phyloP scores from a whole-genome alignment of 2,113 vertebrate species.

The Onychorhynchus coronatus region DNA sequence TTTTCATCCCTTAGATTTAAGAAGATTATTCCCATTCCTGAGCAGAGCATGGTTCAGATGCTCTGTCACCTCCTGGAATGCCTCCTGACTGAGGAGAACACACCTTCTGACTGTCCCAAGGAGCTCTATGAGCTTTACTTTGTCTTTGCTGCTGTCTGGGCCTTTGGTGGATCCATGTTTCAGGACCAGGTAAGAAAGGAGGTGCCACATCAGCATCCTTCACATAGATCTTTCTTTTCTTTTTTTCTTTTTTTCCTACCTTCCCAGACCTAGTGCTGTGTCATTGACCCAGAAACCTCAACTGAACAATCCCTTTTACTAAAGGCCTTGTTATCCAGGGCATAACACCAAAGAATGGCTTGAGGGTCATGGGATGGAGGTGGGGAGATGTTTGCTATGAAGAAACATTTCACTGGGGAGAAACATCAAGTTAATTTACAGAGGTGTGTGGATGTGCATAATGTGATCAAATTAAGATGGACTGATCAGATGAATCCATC shows the following conservation, averaged over 20 bases:
- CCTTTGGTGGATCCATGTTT: constrained; percentile 90
- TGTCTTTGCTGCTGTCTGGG: constrained; percentile 92
- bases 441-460: not conserved
- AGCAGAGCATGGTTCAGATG: constrained; percentile 92
- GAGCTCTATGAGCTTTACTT: constrained; percentile 95
- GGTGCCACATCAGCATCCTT: not conserved
- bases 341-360: not conserved
- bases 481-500: not conserved
- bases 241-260: not conserved
- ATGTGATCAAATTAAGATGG: not conserved
- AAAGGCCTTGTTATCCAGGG: not conserved
- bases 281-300: not conserved
- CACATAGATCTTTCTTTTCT: not conserved
- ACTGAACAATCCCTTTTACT: fast-evolving
- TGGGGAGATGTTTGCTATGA: not conserved
- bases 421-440: not conserved
- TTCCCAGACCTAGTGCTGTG: not conserved
- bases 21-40: constrained; percentile 90
- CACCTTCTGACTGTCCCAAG: constrained; percentile 85
- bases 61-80: constrained; percentile 91
- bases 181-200: constrained; percentile 88
- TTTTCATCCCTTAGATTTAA: constrained; percentile 83
- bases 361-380: not conserved
- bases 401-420: not conserved
- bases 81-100: constrained; percentile 85